These are phyloP conservation scores for Pristis pectinata DNA, from an alignment of 2,797 vertebrate genomes.

Conservation along the genomic window DNA sequence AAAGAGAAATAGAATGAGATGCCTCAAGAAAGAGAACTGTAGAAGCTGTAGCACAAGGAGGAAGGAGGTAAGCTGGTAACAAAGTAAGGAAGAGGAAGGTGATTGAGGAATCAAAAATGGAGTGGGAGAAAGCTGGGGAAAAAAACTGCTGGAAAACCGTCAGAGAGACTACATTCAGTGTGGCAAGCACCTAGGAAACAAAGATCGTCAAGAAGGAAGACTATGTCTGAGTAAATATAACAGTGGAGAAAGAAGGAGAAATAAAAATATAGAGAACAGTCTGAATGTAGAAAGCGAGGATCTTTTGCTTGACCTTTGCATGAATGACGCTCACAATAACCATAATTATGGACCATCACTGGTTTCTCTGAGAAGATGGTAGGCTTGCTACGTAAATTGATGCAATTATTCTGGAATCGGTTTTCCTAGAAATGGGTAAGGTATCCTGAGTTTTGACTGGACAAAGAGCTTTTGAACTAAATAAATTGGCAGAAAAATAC, in stretches of 20 bases:
- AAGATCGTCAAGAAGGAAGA: background rate
- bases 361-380: too few relatives aligned
- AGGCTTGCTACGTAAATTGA: too few relatives aligned
- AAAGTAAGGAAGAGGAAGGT: background rate
- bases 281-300: background rate
- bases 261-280: background rate
- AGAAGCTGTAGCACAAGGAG: too few relatives aligned
- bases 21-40: too few relatives aligned
- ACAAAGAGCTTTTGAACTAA: too few relatives aligned
- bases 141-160: background rate
- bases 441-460: too few relatives aligned
- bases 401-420: too few relatives aligned
- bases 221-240: background rate
- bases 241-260: background rate
- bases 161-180: background rate
- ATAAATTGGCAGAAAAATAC: too few relatives aligned
- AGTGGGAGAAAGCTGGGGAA: background rate
- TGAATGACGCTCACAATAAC: too few relatives aligned
- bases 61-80: background rate
- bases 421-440: too few relatives aligned
- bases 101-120: background rate
- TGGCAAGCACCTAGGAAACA: background rate
- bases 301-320: background rate
- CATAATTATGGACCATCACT: too few relatives aligned
- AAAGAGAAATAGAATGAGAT: background rate